These are phyloP conservation scores for Dromas ardeola DNA, from an alignment of 2,113 vertebrate genomes.

Conservation along the genomic window DNA sequence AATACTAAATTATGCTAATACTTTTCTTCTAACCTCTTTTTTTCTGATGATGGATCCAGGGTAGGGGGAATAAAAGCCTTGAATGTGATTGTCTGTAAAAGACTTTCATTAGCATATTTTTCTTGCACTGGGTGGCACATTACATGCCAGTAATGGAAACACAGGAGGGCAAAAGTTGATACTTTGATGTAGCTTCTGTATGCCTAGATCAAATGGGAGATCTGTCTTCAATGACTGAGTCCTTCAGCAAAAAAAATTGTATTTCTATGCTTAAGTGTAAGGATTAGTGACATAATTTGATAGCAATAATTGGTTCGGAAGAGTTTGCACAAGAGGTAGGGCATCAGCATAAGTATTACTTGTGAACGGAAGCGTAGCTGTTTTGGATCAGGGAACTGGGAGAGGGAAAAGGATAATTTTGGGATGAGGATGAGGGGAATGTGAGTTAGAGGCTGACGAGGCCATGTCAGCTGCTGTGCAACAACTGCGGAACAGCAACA, in stretches of 20 bases:
- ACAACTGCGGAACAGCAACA: not conserved
- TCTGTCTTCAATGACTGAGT: not conserved
- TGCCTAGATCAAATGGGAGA: not conserved
- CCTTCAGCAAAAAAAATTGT: not conserved
- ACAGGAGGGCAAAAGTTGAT: not conserved
- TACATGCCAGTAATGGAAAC: not conserved
- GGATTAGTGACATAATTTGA: no score
- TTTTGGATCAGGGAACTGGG: not conserved
- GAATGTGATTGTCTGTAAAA: not conserved
- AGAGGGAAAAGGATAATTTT: not conserved
- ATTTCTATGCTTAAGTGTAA: not conserved
- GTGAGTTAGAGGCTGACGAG: not conserved
- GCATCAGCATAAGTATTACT: accelerated
- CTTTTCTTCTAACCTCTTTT: not conserved
- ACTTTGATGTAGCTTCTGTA: not conserved
- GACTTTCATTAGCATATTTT: not conserved
- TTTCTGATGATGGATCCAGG: not conserved
- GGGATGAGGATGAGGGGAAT: not conserved
- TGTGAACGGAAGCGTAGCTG: not conserved
- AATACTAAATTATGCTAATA: not conserved
- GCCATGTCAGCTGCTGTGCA: not conserved
- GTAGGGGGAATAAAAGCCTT: not conserved
- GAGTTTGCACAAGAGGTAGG: not conserved
- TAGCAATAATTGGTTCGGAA: not conserved
- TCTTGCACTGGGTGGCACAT: not conserved